These are phyloP conservation scores for Sycophila texana DNA, from an alignment of 2,888 invertebrate species.

Conservation along the genomic window DNA sequence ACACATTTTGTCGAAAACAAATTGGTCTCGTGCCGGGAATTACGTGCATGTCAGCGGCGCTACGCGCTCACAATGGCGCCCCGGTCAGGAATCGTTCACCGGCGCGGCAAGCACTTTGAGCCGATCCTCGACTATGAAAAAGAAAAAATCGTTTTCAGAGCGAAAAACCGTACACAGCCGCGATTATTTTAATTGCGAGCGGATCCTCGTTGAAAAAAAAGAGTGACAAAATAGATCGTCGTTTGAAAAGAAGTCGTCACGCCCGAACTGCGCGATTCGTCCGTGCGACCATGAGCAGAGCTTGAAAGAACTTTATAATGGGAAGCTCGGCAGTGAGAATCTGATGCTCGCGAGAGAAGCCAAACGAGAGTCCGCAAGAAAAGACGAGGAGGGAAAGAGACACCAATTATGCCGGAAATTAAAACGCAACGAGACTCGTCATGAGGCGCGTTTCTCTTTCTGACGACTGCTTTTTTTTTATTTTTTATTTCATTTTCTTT, in stretches of 20 bases:
- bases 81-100: neutral
- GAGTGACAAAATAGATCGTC: neutral
- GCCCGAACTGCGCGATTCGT: slow-evolving; percentile 16
- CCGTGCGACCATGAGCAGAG: neutral
- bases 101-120: neutral
- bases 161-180: slow-evolving; percentile 22
- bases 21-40: neutral
- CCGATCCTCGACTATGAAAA: neutral
- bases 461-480: neutral
- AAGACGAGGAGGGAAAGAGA: slow-evolving; percentile 11
- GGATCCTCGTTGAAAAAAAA: neutral
- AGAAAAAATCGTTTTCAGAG: neutral
- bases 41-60: neutral
- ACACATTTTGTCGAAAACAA: slow-evolving; percentile 13
- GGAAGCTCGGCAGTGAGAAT: neutral
- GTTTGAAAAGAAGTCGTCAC: slow-evolving; percentile 37
- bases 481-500: neutral
- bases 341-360: neutral
- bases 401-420: slow-evolving; percentile 37
- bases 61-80: neutral
- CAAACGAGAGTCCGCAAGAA: neutral
- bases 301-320: neutral
- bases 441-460: slow-evolving; percentile 25
- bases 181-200: neutral
- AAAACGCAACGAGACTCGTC: slow-evolving; percentile 20